Conservation (phyloP, 2,113 vertebrate species). For the Strigops habroptila region DNA sequence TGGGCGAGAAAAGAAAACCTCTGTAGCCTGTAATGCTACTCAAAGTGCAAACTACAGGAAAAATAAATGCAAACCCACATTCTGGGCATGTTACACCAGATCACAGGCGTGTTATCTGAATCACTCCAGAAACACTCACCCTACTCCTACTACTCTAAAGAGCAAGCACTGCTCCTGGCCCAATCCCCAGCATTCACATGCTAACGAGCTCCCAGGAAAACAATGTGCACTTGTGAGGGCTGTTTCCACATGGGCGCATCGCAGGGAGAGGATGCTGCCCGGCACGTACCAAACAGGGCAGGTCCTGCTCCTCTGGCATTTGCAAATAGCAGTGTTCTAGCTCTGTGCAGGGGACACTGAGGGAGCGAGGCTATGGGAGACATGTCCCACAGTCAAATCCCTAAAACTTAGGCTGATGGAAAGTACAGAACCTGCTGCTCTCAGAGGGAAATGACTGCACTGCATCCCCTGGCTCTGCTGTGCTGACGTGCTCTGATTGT, state of each 20-base stretch:
- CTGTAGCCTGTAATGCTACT: not conserved
- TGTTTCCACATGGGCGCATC: not conserved
- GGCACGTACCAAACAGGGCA: constrained; percentile 17
- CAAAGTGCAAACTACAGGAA: not conserved
- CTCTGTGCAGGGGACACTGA: not conserved
- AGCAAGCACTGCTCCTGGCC: not conserved
- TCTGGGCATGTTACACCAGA: not conserved
- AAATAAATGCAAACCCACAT: not conserved
- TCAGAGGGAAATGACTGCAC: not conserved
- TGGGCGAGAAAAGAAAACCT: not conserved
- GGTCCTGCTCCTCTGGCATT: not conserved
- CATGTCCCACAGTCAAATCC: not conserved
- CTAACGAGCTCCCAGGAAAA: constrained; percentile 32
- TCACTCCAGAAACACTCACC: not conserved
- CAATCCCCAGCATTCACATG: not conserved
- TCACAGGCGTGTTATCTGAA: not conserved
- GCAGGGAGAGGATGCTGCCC: not conserved
- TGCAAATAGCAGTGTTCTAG: not conserved
- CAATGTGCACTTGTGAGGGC: constrained; percentile 30
- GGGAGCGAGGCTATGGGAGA: not conserved
- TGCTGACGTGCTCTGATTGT: accelerated
- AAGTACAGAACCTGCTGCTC: not conserved
- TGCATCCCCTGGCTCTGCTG: not conserved
- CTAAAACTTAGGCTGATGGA: not conserved
- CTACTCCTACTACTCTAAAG: not conserved